Evolutionary conservation across 2,888 invertebrate species (phyloP), one percentile per base, ranked within the genome.

Genomic region (Octonoba sinensis): DNA sequence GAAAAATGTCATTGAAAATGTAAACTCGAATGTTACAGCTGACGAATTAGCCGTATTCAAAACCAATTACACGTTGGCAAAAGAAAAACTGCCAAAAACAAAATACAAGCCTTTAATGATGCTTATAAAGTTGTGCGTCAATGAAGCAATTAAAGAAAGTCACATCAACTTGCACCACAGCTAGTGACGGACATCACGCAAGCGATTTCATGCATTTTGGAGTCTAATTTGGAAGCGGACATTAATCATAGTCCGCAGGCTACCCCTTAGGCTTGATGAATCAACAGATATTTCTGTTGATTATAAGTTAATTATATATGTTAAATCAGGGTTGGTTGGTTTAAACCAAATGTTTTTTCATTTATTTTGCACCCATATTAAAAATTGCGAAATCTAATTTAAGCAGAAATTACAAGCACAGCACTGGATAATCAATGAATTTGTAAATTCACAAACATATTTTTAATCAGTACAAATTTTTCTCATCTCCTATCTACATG

Each of bases 91-190:
- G 11, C 57, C 57, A 15, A 13, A 11, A 18, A 57, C 18, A 57
- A 57, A n/a, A 57, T n/a, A 18, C n/a, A 57, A 57, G n/a, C n/a
- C 18, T 18, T 57, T 57, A 16, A 57, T 57, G 57, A 57, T 57
- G 57, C 57, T 57, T 18, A 18, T 18, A n/a, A 57, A 57, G n/a
- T 57, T 18, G 8, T 57, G 57, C n/a, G 57, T 12, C 11, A 57
- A 57, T 57, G 18, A 16, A 18, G n/a, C n/a, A 11, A 57, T 57
- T n/a, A n/a, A n/a, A n/a, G n/a, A n/a, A 16, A 57, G 57, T 18
- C 18, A 57, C 12, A 20, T 18, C 11, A 57, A 57, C n/a, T 18
- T 57, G n/a, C 12, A 11, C 20, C n/a, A 18, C 11, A 16, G n/a
- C n/a, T n/a, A n/a, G n/a, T n/a, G 8, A 18, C 57, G n/a, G 18